phyloP scores from a whole-genome alignment of 1,140 invertebrate species.

The Laodelphax striatellus region DNA sequence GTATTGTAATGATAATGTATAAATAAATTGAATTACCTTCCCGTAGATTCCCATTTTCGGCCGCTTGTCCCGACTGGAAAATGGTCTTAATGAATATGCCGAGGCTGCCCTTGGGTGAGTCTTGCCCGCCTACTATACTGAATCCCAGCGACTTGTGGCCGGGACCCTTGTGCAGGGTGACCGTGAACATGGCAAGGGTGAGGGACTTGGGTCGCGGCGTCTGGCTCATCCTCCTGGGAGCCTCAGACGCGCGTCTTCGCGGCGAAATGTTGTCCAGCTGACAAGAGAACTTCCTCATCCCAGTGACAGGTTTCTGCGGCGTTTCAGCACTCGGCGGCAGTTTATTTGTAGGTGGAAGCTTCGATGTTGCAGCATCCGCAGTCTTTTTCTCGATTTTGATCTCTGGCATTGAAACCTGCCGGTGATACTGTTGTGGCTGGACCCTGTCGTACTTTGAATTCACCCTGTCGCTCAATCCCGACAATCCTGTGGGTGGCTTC shows the following conservation, averaged over 20 bases:
- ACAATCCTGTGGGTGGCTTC: neutral
- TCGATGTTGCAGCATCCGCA: neutral
- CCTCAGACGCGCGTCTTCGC: neutral
- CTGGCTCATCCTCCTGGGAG: slow-evolving; percentile 7
- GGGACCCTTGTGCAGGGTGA: slow-evolving; percentile 70
- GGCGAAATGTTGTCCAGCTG: slow-evolving; percentile 20
- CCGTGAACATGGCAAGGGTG: slow-evolving; percentile 54
- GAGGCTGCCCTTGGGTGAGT: slow-evolving; percentile 77
- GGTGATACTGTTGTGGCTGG: slow-evolving; percentile 5
- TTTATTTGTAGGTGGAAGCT: neutral
- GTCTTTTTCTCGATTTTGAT: slow-evolving; percentile 16
- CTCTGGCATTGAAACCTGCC: slow-evolving; percentile 22
- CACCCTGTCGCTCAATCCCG: neutral
- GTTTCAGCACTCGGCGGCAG: slow-evolving; percentile 12
- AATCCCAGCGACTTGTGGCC: slow-evolving; percentile 81
- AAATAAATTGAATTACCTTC: slow-evolving; percentile 56
- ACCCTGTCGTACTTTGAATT: neutral
- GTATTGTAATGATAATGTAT: no score
- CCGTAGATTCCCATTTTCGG: slow-evolving; percentile 68
- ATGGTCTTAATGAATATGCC: slow-evolving; percentile 86
- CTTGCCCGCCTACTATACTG: slow-evolving; percentile 80
- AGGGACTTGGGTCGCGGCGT: slow-evolving; percentile 43
- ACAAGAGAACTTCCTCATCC: slow-evolving; percentile 29
- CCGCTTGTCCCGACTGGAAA: slow-evolving; percentile 73
- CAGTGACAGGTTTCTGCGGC: slow-evolving; percentile 19